Percentiles rank a stretch among this genome's conserved stretches.
These are phyloP conservation scores for Harlomillsia oculata DNA, from an alignment of 1,140 invertebrate genomes.

Conservation along the genomic window DNA sequence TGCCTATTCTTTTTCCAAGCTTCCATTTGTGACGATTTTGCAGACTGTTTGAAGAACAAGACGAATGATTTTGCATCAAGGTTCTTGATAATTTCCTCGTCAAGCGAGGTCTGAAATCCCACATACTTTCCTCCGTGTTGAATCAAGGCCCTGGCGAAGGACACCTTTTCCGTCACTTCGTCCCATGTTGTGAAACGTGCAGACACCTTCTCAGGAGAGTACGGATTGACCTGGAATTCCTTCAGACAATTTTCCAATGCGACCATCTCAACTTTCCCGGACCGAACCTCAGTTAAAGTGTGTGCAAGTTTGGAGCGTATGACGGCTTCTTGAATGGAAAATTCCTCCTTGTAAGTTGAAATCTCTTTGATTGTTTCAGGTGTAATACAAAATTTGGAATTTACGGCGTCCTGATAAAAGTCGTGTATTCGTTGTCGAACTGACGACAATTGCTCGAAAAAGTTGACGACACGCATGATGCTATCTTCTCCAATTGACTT, in stretches of 20 bases:
- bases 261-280: neutral
- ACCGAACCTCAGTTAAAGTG: neutral
- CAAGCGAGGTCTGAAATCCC: neutral
- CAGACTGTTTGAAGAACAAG: neutral
- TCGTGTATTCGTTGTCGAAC: constrained; percentile 14
- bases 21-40: neutral
- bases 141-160: neutral
- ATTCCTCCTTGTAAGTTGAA: neutral
- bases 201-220: constrained; percentile 1
- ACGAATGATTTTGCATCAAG: neutral
- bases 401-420: constrained; percentile 1
- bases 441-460: constrained; percentile 1
- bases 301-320: neutral
- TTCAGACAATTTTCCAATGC: neutral
- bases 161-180: neutral
- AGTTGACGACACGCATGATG: neutral
- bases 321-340: constrained; percentile 1
- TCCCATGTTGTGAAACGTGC: neutral
- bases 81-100: neutral
- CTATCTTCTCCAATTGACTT: neutral
- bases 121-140: neutral
- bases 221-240: neutral
- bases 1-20: neutral
- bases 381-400: neutral
- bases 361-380: neutral